Percentiles rank a stretch among this genome's conserved stretches.
phyloP scores from a whole-genome alignment of 1,140 invertebrate species.

The Hydropsyche tenuis region DNA sequence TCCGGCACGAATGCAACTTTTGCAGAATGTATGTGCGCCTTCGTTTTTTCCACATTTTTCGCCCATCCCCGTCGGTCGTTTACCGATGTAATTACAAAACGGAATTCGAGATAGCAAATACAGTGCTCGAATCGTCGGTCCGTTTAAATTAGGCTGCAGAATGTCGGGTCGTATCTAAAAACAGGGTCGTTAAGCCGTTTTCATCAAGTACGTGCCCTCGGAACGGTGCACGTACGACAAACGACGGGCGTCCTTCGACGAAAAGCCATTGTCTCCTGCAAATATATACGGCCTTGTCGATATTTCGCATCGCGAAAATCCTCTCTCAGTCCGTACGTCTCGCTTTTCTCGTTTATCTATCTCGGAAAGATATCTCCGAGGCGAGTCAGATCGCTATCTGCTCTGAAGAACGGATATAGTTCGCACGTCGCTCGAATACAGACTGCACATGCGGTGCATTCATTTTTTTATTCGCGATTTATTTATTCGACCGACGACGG shows the following conservation, averaged over 20 bases:
- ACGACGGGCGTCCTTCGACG: no score
- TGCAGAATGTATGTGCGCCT: conserved; percentile 4
- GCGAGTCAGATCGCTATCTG: background rate
- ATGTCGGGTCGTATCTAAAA: conserved; percentile 46
- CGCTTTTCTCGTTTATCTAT: background rate
- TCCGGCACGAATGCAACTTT: conserved; percentile 9
- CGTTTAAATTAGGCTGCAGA: conserved; percentile 47
- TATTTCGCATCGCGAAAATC: background rate
- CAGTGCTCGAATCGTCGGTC: no score
- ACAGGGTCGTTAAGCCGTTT: conserved; percentile 47
- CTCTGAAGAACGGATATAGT: conserved; percentile 40
- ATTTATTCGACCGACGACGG: background rate
- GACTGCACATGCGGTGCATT: conserved; percentile 36
- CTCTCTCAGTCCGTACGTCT: background rate
- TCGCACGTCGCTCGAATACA: conserved; percentile 41
- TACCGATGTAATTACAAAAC: conserved; percentile 48
- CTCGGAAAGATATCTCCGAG: background rate
- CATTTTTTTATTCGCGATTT: background rate
- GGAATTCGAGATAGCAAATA: conserved; percentile 41
- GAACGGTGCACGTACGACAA: conserved; percentile 21
- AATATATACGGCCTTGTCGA: background rate
- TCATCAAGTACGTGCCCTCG: conserved; percentile 43
- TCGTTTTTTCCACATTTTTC: background rate
- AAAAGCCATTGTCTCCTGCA: conserved; percentile 18
- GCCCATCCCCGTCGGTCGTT: background rate